Evolutionary conservation across 1,140 invertebrate genomes (phyloP).

Genomic region (Drosophila melanica): DNA sequence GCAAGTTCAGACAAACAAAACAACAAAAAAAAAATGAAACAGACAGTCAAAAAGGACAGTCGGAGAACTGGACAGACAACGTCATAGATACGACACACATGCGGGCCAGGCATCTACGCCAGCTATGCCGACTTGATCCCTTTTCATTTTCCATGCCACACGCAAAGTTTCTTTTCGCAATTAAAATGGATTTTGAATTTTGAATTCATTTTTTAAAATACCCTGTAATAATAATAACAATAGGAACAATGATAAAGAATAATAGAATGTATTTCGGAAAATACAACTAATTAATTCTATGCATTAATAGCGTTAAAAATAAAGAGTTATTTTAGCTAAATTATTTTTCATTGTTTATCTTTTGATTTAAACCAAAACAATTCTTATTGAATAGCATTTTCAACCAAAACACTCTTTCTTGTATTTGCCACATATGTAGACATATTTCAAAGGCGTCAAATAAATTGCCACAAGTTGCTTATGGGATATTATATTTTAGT

Average conservation of each 20-base stretch:
- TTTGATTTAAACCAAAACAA: too few relatives aligned
- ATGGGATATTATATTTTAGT: conserved; percentile 34
- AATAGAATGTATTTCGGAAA: too few relatives aligned
- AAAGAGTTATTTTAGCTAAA: too few relatives aligned
- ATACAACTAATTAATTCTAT: too few relatives aligned
- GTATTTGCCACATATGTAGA: conserved; percentile 43
- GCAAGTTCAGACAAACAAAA: conserved; percentile 71
- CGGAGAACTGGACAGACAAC: conserved; percentile 11
- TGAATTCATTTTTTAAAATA: conserved; percentile 9
- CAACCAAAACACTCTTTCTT: not conserved
- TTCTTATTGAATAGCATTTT: too few relatives aligned
- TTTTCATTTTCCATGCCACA: conserved; percentile 71
- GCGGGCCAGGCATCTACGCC: conserved; percentile 48
- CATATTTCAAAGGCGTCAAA: conserved; percentile 60
- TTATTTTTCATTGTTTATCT: too few relatives aligned
- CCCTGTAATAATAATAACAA: not conserved
- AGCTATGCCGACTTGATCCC: conserved; percentile 59
- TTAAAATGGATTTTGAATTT: conserved; percentile 64
- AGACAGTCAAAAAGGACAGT: conserved; percentile 2
- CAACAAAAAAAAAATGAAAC: conserved; percentile 31
- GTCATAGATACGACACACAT: conserved; percentile 49
- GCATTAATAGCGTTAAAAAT: too few relatives aligned
- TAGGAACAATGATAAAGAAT: too few relatives aligned
- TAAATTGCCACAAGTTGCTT: conserved; percentile 67
- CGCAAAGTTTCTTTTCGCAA: conserved; percentile 67